Percentiles rank a stretch among this genome's conserved stretches.
phyloP scores from a whole-genome alignment of 2,888 invertebrate species.

The Gortyna flavago region DNA sequence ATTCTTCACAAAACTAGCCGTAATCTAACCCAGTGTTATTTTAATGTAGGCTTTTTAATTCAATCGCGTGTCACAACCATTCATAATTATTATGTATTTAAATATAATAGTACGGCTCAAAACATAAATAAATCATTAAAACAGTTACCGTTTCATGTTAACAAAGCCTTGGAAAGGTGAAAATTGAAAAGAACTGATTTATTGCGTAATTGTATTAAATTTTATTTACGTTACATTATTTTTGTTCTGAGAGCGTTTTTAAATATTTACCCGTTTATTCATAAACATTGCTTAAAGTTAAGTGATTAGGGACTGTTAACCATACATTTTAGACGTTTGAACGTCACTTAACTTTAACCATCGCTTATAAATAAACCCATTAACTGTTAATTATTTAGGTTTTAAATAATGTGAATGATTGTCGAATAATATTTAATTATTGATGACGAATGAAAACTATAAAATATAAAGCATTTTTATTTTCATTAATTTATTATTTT shows the following conservation, averaged over 20 bases:
- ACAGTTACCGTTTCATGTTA: conserved; percentile 48
- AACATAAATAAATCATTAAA: conserved; percentile 50
- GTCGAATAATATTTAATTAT: background rate
- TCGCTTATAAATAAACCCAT: too few species aligned
- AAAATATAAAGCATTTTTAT: too few species aligned
- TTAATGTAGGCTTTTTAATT: conserved; percentile 39
- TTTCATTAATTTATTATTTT: background rate
- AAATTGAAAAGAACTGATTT: conserved; percentile 53
- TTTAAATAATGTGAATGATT: background rate
- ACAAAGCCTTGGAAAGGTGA: conserved; percentile 40
- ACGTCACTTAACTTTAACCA: too few species aligned
- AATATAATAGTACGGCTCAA: conserved; percentile 51
- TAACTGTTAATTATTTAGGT: background rate
- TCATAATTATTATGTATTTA: conserved; percentile 54
- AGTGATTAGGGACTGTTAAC: too few species aligned
- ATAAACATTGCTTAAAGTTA: background rate
- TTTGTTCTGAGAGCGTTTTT: background rate
- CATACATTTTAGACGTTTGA: too few species aligned
- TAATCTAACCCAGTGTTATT: conserved; percentile 6
- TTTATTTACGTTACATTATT: conserved; percentile 19
- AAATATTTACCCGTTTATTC: background rate
- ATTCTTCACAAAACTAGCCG: background rate
- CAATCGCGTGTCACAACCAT: conserved; percentile 47
- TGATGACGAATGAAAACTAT: background rate
- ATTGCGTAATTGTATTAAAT: conserved; percentile 38